Percentiles rank a stretch among this genome's conserved stretches.
Evolutionary conservation across 2,888 invertebrate genomes (phyloP).

Genomic region (Chironomus riparius): DNA sequence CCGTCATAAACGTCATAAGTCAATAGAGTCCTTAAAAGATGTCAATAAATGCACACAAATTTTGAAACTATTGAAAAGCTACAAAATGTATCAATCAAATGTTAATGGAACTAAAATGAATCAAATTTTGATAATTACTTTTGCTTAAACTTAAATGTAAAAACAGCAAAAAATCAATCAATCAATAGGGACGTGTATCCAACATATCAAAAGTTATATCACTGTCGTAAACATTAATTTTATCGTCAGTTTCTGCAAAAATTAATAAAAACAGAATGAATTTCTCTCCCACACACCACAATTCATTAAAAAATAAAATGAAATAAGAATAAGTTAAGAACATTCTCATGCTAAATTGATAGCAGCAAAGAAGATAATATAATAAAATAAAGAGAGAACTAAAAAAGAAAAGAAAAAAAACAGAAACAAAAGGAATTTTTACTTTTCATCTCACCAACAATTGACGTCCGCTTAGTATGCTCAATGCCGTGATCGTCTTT

Average conservation of each 20-base stretch:
- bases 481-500: constrained; percentile 50
- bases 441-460: constrained; percentile 27
- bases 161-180: constrained; percentile 17
- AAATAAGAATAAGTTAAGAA: not conserved
- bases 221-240: constrained; percentile 20
- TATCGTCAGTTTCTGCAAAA: constrained; percentile 25
- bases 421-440: not conserved
- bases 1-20: too few relatives aligned
- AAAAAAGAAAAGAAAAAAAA: not conserved
- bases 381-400: not conserved
- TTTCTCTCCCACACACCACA: not conserved
- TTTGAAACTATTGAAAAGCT: not conserved
- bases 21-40: too few relatives aligned
- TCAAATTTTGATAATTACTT: constrained; percentile 5
- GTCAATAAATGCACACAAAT: too few relatives aligned
- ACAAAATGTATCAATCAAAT: too few relatives aligned
- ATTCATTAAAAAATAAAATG: too few relatives aligned
- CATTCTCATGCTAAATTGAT: not conserved
- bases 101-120: not conserved
- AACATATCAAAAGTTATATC: constrained; percentile 21
- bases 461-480: constrained; percentile 2
- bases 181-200: constrained; percentile 3
- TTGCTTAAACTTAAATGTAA: not conserved
- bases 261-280: not conserved
- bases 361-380: not conserved